Conservation (phyloP, 2,797 vertebrate genomes). For the Microhierax caerulescens region DNA sequence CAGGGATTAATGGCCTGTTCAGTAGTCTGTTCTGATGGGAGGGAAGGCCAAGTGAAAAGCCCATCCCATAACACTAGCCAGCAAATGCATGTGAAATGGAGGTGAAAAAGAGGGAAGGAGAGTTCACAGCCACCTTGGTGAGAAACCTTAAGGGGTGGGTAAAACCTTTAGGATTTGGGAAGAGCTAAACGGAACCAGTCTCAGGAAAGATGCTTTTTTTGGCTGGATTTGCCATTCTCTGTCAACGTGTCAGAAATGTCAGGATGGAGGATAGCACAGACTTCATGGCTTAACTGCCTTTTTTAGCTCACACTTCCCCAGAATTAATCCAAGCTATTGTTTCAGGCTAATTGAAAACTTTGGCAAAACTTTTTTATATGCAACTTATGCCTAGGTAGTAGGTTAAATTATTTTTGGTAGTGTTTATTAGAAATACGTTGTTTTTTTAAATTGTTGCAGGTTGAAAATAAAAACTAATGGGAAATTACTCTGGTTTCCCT, state of each 20-base stretch:
- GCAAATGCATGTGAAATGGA: background rate
- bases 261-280: background rate
- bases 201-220: background rate
- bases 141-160: background rate
- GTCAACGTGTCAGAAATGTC: background rate
- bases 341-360: background rate
- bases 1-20: background rate
- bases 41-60: background rate
- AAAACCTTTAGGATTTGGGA: background rate
- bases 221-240: background rate
- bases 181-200: background rate
- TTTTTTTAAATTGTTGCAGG: background rate
- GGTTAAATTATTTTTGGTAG: background rate
- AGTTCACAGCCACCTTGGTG: background rate
- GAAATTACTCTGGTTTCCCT: background rate
- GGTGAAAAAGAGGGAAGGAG: background rate
- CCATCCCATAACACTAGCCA: background rate
- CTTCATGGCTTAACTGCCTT: background rate
- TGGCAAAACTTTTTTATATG: background rate
- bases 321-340: background rate
- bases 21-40: background rate
- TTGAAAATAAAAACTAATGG: background rate
- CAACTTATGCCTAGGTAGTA: background rate
- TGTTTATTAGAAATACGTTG: background rate
- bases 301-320: background rate